phyloP scores from a whole-genome alignment of 2,797 vertebrate species.

The Pelochelys cantorii region DNA sequence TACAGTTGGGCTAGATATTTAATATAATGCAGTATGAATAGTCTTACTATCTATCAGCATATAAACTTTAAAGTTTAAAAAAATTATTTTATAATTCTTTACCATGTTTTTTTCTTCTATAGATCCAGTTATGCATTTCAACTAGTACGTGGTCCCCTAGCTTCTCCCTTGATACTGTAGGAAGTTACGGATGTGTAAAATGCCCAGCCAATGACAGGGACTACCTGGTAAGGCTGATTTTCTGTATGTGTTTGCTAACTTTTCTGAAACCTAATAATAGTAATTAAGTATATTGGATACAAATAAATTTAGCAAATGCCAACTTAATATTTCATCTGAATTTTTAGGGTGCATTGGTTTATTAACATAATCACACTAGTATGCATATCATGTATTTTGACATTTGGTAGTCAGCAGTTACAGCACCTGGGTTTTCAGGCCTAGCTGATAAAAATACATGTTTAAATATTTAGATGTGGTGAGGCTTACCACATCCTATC shows the following conservation, averaged over 20 bases:
- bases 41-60: background rate
- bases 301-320: background rate
- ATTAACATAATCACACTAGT: background rate
- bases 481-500: too few relatives aligned
- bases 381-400: background rate
- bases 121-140: slow-evolving; percentile 95
- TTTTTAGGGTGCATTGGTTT: background rate
- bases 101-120: slow-evolving; percentile 19
- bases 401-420: background rate
- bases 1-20: background rate
- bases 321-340: background rate
- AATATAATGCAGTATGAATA: background rate
- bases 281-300: background rate
- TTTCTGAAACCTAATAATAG: background rate
- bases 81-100: background rate
- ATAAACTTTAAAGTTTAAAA: background rate
- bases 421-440: background rate
- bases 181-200: slow-evolving; percentile 94
- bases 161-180: slow-evolving; percentile 97
- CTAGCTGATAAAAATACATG: background rate
- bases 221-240: slow-evolving; percentile 86
- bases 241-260: background rate
- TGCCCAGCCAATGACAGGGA: slow-evolving; percentile 90
- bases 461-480: background rate
- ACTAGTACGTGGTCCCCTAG: slow-evolving; percentile 92